Conservation (phyloP, 2,888 invertebrate genomes). For the Andrena bicolor region DNA sequence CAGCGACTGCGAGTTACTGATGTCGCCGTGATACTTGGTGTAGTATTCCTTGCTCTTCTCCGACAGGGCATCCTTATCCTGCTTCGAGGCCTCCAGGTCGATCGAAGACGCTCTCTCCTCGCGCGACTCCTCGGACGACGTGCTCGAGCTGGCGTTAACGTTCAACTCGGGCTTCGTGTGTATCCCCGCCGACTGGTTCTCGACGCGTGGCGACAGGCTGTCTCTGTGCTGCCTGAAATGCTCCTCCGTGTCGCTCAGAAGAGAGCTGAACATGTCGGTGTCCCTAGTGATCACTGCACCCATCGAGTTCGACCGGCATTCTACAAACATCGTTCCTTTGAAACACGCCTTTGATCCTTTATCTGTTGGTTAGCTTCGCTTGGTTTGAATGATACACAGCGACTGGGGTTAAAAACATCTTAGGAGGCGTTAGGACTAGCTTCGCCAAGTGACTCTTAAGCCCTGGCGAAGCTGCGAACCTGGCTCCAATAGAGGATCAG, state of each 20-base stretch:
- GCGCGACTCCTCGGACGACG: constrained; percentile 66
- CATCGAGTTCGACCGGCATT: constrained; percentile 90
- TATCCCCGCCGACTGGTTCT: constrained; percentile 64
- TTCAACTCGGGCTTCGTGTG: constrained; percentile 72
- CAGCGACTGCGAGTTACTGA: constrained; percentile 74
- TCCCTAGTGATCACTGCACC: constrained; percentile 85
- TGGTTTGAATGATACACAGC: too few species aligned
- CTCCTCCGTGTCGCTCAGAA: constrained; percentile 87
- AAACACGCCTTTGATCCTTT: neutral
- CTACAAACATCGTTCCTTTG: constrained; percentile 78
- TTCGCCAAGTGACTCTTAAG: neutral
- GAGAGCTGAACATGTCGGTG: constrained; percentile 87
- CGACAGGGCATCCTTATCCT: neutral
- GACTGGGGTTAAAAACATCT: too few species aligned
- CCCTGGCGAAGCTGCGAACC: too few species aligned
- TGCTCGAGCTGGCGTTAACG: constrained; percentile 58
- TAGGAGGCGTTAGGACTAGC: too few species aligned
- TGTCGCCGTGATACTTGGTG: constrained; percentile 47
- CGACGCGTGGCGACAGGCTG: constrained; percentile 81
- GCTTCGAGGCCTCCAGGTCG: constrained; percentile 36
- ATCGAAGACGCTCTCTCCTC: constrained; percentile 57
- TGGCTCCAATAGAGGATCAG: neutral
- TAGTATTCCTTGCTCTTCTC: constrained; percentile 67
- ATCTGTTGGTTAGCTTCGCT: neutral
- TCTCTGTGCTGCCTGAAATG: constrained; percentile 87